Base-by-base conservation (phyloP, 2,113 vertebrate species). In the Athene noctua region DNA sequence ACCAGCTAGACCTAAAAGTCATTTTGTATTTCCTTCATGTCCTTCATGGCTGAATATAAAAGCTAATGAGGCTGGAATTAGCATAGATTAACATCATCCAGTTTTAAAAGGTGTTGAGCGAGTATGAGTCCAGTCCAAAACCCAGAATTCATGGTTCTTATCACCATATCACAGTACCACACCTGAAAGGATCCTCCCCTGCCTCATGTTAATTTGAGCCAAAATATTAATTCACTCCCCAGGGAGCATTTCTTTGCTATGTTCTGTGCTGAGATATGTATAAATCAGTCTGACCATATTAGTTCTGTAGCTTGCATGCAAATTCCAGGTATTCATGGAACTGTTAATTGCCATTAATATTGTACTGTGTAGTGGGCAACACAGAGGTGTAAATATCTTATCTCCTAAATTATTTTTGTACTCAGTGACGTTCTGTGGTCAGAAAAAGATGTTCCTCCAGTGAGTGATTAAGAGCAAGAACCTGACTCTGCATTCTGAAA, bases 11-110 rank as follows among this genome's bases (percentile, higher is more conserved):
- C 40, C 82, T 67, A 65, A 84, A 81, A 94, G n/a, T 74, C 15
- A 18, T 12, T 79, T 10, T 15, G 5, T 40, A 55, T 72, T 78
- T 57, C 21, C 36, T 93, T 88, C 42, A 59, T 51, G 62, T 85
- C 92, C 95, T 95, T 94, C 86, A 96, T 70, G 77, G 71, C 83
- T 83, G 70, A 86, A 97, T 51, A 90, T 74, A 80, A 90, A 94
- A 63, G 65, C 85, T 94, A 95, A 93, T 86, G 81, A 88, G 73
- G 13, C 62, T 92, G 44, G 62, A 95, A 96, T 97, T 94, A 92
- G 34, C 80, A 89, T 77, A 91, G 80, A 92, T 95, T 85, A 91
- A 65, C 52, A 90, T 80, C 66, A 92, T 47, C 67, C 36, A 47
- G n/a, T 86, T 95, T 94, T 85, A 82, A 94, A 94, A 88, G 91